Percentiles rank a stretch among this genome's conserved stretches.
phyloP scores from a whole-genome alignment of 1,140 invertebrate species.

The Riptortus pedestris region DNA sequence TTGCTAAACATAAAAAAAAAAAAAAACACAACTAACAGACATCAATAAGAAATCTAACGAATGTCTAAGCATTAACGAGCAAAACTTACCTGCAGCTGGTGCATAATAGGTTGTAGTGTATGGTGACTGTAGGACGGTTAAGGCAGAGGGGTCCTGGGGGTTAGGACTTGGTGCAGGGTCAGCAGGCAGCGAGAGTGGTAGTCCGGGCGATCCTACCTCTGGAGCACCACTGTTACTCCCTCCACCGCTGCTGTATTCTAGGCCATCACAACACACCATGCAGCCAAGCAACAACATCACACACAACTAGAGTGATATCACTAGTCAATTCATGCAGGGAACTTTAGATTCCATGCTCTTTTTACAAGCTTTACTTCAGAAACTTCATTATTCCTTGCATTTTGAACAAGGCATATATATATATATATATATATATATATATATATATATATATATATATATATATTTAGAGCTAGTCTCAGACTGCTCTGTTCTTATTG shows the following conservation, averaged over 20 bases:
- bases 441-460: too few species aligned
- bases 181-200: slow-evolving; percentile 45
- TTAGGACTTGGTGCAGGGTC: slow-evolving; percentile 40
- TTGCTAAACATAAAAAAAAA: too few species aligned
- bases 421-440: too few species aligned
- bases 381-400: too few species aligned
- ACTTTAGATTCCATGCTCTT: too few species aligned
- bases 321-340: neutral
- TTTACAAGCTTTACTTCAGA: too few species aligned
- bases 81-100: slow-evolving; percentile 37
- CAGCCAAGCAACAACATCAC: neutral
- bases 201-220: slow-evolving; percentile 38
- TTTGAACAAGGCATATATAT: too few species aligned
- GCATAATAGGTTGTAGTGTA: slow-evolving; percentile 37
- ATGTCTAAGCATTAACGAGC: too few species aligned
- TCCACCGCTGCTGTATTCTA: slow-evolving; percentile 33
- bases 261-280: slow-evolving; percentile 33
- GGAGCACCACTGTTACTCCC: slow-evolving; percentile 35
- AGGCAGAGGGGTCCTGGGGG: slow-evolving; percentile 42
- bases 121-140: slow-evolving; percentile 44
- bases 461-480: too few species aligned
- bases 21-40: too few species aligned
- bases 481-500: too few species aligned
- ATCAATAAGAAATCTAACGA: too few species aligned
- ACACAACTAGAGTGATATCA: neutral